phyloP scores from a whole-genome alignment of 2,113 vertebrate genomes.

The Tragelaphus scriptus region DNA sequence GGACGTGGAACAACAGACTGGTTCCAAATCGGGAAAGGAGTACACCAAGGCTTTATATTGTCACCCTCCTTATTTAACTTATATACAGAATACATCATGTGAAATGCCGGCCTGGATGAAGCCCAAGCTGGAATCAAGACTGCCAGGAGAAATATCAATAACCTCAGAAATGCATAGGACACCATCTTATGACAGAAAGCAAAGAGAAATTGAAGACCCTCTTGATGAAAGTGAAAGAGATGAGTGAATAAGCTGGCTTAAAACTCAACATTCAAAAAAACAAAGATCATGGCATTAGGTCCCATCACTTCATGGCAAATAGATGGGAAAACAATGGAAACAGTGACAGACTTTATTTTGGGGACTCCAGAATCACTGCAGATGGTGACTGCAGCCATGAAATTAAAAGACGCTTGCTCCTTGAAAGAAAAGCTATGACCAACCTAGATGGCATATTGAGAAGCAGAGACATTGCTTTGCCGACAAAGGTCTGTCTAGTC shows the following conservation, averaged over 20 bases:
- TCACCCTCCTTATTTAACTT: not conserved
- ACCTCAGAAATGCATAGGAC: not conserved
- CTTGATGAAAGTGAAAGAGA: not conserved
- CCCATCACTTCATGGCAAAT: not conserved
- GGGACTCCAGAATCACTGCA: not conserved
- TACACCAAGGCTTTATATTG: not conserved
- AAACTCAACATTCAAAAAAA: not conserved
- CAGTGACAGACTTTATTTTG: not conserved
- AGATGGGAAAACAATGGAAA: not conserved
- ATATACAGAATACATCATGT: not conserved
- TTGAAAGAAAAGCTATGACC: not conserved
- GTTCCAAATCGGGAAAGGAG: not conserved
- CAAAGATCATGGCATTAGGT: not conserved
- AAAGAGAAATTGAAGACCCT: not conserved
- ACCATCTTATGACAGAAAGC: not conserved
- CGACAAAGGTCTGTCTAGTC: accelerated
- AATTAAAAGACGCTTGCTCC: not conserved
- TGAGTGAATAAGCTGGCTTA: not conserved
- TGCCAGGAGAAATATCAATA: not conserved
- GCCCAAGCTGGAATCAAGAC: not conserved
- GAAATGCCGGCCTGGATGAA: not conserved
- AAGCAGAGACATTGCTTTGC: not conserved
- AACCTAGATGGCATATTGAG: not conserved
- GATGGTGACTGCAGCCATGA: not conserved
- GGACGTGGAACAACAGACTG: not conserved